Percentiles rank a stretch among this genome's conserved stretches.
Conservation (phyloP, 2,888 invertebrate species). For the Carterocephalus palaemon region DNA sequence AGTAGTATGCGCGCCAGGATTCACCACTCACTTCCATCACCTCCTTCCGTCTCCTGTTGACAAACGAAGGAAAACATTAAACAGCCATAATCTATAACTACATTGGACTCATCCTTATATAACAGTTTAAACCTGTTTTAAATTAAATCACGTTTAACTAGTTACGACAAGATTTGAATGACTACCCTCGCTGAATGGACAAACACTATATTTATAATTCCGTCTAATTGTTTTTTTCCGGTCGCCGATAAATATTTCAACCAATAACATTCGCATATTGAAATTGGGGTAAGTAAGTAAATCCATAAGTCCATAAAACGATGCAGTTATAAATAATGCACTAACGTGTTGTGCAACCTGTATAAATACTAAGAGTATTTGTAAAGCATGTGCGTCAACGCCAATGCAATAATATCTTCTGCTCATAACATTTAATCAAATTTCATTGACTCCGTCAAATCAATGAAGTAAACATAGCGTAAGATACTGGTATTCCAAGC, state of each 20-base stretch:
- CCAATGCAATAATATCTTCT: conserved; percentile 16
- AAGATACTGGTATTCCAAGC: conserved; percentile 73
- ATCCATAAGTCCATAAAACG: too few species aligned
- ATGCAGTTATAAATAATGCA: not conserved
- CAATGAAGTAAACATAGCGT: conserved; percentile 70
- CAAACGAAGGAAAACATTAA: conserved; percentile 38
- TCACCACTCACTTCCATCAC: conserved; percentile 81
- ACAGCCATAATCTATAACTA: conserved; percentile 1
- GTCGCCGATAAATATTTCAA: too few species aligned
- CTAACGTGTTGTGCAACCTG: not conserved
- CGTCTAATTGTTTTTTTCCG: too few species aligned
- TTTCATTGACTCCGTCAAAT: conserved; percentile 63
- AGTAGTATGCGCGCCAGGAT: conserved; percentile 70
- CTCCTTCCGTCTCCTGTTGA: conserved; percentile 78
- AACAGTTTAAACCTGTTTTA: too few species aligned
- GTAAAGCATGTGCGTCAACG: not conserved
- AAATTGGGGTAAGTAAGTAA: too few species aligned
- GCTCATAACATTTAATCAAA: conserved; percentile 33
- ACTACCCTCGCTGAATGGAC: conserved; percentile 10
- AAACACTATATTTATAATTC: conserved; percentile 6
- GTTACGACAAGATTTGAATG: conserved; percentile 8
- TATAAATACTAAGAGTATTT: conserved; percentile 1
- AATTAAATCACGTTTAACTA: too few species aligned
- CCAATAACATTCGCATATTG: too few species aligned
- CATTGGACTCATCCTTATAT: too few species aligned